phyloP scores from a whole-genome alignment of 1,140 invertebrate genomes.

The Pararge aegeria region DNA sequence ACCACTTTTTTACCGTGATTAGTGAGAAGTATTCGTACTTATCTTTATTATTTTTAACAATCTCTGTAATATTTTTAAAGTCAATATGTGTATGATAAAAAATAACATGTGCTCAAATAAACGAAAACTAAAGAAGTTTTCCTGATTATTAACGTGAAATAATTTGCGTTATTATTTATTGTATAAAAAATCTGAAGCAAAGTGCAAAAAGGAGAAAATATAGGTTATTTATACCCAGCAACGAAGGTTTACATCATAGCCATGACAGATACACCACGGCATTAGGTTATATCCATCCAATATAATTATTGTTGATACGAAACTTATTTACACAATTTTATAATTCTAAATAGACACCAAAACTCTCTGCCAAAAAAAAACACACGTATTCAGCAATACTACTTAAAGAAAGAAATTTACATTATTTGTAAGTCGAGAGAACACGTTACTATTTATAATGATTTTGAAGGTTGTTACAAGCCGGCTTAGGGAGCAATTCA shows the following conservation, averaged over 20 bases:
- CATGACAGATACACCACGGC: constrained; percentile 63
- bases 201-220: background rate
- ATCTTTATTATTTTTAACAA: background rate
- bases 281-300: constrained; percentile 61
- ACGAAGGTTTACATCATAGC: constrained; percentile 67
- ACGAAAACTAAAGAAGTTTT: no score
- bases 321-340: constrained; percentile 20
- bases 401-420: constrained; percentile 26
- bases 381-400: constrained; percentile 14
- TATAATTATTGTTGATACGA: constrained; percentile 6
- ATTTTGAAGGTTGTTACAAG: constrained; percentile 37
- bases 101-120: background rate
- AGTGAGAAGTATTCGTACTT: background rate
- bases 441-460: constrained; percentile 55
- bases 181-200: background rate
- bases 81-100: no score
- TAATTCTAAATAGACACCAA: constrained; percentile 30
- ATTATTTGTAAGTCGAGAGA: constrained; percentile 25
- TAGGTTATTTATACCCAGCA: constrained; percentile 55
- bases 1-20: background rate
- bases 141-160: no score
- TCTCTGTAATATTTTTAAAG: background rate
- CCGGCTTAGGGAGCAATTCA: constrained; percentile 25
- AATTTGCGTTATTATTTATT: background rate
- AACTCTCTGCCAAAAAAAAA: constrained; percentile 13